phyloP scores from a whole-genome alignment of 2,797 vertebrate genomes.

The Myotis vivesi region DNA sequence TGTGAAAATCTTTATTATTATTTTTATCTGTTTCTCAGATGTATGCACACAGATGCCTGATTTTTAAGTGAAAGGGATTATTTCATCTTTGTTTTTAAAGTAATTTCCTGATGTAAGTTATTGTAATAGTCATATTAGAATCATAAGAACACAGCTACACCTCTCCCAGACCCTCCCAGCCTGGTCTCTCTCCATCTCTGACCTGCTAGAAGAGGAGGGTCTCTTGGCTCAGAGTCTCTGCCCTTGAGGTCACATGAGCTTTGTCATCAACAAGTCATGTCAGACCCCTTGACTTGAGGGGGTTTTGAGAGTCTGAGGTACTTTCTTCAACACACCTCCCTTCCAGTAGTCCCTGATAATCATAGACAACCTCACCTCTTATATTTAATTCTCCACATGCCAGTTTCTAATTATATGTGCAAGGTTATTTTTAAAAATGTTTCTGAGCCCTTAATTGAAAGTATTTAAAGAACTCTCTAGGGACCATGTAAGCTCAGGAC shows the following conservation, averaged over 20 bases:
- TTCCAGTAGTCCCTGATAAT: conserved; percentile 32
- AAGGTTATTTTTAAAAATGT: conserved; percentile 76
- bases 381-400: conserved; percentile 66
- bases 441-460: conserved; percentile 77
- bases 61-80: not conserved
- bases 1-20: not conserved
- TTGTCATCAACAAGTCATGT: not conserved
- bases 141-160: not conserved
- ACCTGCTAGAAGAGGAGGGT: not conserved
- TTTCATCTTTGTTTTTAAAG: conserved; percentile 32
- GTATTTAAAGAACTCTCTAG: conserved; percentile 75
- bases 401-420: conserved; percentile 75
- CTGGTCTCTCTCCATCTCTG: not conserved
- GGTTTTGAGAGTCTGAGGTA: not conserved
- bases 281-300: not conserved
- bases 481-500: conserved; percentile 57
- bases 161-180: not conserved
- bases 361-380: conserved; percentile 37
- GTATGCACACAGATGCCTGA: not conserved
- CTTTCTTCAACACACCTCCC: conserved; percentile 43
- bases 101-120: conserved; percentile 16
- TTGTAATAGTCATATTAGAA: not conserved
- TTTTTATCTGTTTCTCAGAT: conserved; percentile 1
- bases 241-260: not conserved
- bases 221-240: not conserved